Evolutionary conservation across 2,888 invertebrate species (phyloP), one percentile per base, ranked within the genome.

Genomic region (Ormyrus labotus): DNA sequence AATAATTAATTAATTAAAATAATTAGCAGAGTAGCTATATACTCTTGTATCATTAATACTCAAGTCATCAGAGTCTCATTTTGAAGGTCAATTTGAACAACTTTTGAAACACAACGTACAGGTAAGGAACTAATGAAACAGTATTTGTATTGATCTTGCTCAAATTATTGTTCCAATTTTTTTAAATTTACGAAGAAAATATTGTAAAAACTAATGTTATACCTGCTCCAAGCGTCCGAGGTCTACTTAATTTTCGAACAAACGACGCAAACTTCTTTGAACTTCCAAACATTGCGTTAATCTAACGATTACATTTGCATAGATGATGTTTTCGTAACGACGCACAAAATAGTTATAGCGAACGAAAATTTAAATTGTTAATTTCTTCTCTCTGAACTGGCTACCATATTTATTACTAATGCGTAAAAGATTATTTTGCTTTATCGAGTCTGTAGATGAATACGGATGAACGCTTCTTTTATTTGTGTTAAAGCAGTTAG

Each of bases 361-460:
- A n/a, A 51, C 61, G 34, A 53, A 57, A 51, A 79, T 80, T 13
- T 74, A 60, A 74, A 69, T 79, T 73, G 73, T 61, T 79, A 73
- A 79, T 79, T 72, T 13, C 6, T 2, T 60, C 11, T 57, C n/a
- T 34, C 34, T 34, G 34, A 3, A 34, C 34, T 34, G 34, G 34
- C 34, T 34, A 34, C 34, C 34, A n/a, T 13, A 47, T 3, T 51
- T 60, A 60, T 50, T 45, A 2, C 45, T 34, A 53, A 72, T 47
- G 45, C 48, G 48, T 63, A 67, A 47, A 50, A 70, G 67, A 80
- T 80, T 68, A 51, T 68, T 61, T 61, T 75, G 60, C 75, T n/a
- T 53, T 75, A 70, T 75, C 50, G 48, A 57, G 57, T 48, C 19
- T 51, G 53, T 70, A 48, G 60, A 47, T 68, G 45, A 51, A 64